Evolutionary conservation across 2,797 vertebrate species (phyloP), one percentile per base, ranked within the genome.

Genomic region (Antennarius maculatus): DNA sequence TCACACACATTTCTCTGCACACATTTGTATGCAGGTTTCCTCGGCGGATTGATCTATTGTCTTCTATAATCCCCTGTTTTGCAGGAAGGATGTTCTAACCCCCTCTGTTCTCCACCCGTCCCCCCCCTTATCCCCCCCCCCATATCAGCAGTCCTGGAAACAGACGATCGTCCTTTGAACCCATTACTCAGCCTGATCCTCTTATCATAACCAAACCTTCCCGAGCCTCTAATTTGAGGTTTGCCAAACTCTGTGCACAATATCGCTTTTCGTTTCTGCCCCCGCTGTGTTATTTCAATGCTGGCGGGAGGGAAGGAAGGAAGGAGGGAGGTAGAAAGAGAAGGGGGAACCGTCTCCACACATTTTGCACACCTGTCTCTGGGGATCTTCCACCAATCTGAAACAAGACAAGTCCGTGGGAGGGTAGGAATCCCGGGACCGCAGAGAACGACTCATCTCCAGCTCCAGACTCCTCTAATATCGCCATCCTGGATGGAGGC

Each of bases 181-280:
- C 87, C 88, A 90, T 92, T 90, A 92, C 88, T 86, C 83, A 79
- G 82, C 83, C 88, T 89, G 91, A 93, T 93, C 89, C 92, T 90
- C 91, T 93, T 91, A 91, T 90, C 87, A 79, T 83, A 86, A 87
- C 83, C 85, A 90, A 41, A 88, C 87, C 85, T 89, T 86, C 76
- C 79, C 0, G 84, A 90, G 80, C 83, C 84, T 86, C 80, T 86
- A 88, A 89, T 92, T 87, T 84, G 75, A 80, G 86, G 70, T 86
- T 74, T 89, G 90, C 85, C 86, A 89, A 85, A 89, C 80, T 81
- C 76, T 54, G 74, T 68, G 79, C 57, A 83, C 85, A 86, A 83
- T 83, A 79, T 75, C 61, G 48, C 83, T 85, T 77, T 85, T 61
- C 54, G 23, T 75, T 69, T 81, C 63, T 49, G 62, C 58, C 79